Conservation (phyloP, 2,888 invertebrate species). For the Onchidella celtica region DNA sequence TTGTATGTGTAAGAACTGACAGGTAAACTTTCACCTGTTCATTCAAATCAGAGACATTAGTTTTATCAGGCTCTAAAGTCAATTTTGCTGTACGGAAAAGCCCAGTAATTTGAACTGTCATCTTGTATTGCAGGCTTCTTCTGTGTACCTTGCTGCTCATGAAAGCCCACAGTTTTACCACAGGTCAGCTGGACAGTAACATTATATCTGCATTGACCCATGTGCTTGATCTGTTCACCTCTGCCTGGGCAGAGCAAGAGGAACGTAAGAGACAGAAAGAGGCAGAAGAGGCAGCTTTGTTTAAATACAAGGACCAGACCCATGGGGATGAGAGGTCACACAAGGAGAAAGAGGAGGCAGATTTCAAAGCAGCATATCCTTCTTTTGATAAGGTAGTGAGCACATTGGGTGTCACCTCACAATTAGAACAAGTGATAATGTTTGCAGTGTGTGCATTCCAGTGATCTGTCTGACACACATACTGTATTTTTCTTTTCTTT, state of each 20-base stretch:
- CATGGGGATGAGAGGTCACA: constrained; percentile 78
- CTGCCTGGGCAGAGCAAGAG: constrained; percentile 89
- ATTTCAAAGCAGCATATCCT: constrained; percentile 79
- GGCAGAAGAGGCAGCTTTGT: constrained; percentile 88
- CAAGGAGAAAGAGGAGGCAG: constrained; percentile 76
- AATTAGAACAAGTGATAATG: too few species aligned
- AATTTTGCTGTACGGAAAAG: too few species aligned
- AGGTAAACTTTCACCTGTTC: too few species aligned
- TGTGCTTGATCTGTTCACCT: constrained; percentile 82
- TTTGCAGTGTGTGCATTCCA: too few species aligned
- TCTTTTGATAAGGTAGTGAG: constrained; percentile 76
- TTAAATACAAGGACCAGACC: constrained; percentile 70
- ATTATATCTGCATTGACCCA: constrained; percentile 61
- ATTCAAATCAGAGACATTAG: too few species aligned
- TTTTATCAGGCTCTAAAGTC: too few species aligned
- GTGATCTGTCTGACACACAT: too few species aligned
- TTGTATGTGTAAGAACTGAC: too few species aligned
- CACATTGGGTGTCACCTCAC: too few species aligned
- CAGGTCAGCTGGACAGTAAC: constrained; percentile 58
- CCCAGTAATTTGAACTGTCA: too few species aligned
- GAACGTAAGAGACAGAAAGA: constrained; percentile 85
- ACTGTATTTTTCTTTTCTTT: too few species aligned
- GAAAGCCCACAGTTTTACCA: constrained; percentile 85
- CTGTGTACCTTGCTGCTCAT: constrained; percentile 86
- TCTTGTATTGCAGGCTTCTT: constrained; percentile 61